These are phyloP conservation scores for Cheilosia variabilis DNA, from an alignment of 2,888 invertebrate species.

Conservation along the genomic window DNA sequence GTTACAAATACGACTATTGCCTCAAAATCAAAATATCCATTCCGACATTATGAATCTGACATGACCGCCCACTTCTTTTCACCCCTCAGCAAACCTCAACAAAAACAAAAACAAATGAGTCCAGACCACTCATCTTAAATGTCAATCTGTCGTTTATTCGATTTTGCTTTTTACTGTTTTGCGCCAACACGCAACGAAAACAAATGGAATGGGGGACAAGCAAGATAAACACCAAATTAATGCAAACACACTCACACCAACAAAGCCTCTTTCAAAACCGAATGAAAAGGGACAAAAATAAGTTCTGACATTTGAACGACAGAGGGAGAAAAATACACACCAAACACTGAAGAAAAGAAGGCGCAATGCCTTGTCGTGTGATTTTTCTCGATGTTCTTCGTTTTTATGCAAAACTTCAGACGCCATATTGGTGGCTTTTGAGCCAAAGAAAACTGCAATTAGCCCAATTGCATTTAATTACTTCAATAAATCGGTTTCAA, in stretches of 20 bases:
- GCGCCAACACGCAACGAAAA: conserved; percentile 43
- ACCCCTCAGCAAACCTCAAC: conserved; percentile 21
- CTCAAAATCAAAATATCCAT: too few species aligned
- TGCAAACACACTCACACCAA: conserved; percentile 17
- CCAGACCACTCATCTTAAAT: conserved; percentile 27
- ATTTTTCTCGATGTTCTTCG: neutral
- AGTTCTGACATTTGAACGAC: conserved; percentile 62
- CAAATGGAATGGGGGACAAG: conserved; percentile 29
- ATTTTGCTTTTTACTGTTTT: conserved; percentile 23
- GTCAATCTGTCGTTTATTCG: conserved; percentile 39
- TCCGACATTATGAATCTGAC: neutral
- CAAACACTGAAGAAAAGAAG: conserved; percentile 19
- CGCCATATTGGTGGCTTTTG: conserved; percentile 63
- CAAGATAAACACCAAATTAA: conserved; percentile 58
- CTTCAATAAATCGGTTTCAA: neutral
- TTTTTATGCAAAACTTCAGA: conserved; percentile 36
- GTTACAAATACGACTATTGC: too few species aligned
- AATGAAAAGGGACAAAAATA: conserved; percentile 60
- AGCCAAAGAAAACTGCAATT: conserved; percentile 8
- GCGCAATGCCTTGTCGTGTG: conserved; percentile 50
- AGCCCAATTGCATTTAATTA: conserved; percentile 16
- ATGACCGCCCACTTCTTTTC: neutral
- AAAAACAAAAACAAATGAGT: conserved; percentile 45
- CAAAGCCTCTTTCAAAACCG: neutral
- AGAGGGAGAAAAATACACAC: conserved; percentile 45